Evolutionary conservation across 2,113 vertebrate species (phyloP).

Genomic region (Chaetodon trifascialis): DNA sequence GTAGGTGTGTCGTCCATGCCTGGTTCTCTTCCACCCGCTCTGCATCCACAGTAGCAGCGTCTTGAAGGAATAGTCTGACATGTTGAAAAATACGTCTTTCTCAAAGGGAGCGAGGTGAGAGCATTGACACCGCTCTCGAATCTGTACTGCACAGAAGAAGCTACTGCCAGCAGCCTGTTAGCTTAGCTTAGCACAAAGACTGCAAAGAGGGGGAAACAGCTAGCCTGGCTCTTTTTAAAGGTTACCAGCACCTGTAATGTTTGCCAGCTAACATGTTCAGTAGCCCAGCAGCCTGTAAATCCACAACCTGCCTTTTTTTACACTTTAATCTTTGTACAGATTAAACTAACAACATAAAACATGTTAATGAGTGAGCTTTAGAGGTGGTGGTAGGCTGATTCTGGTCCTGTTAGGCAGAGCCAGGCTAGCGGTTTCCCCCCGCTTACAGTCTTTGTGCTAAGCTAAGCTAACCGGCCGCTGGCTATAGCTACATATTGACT

Average conservation of each 20-base stretch:
- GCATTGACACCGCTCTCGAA: neutral
- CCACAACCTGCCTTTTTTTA: neutral
- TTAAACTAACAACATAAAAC: too few relatives aligned
- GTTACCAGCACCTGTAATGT: neutral
- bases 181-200: slow-evolving; percentile 3
- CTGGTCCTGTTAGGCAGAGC: neutral
- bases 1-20: neutral
- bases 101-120: neutral
- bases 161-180: neutral
- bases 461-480: neutral
- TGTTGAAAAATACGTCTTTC: neutral
- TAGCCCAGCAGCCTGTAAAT: neutral
- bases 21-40: neutral
- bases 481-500: neutral
- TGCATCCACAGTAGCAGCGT: neutral
- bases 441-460: too few relatives aligned
- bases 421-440: too few relatives aligned
- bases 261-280: neutral
- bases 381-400: neutral
- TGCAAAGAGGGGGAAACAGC: neutral
- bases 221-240: neutral
- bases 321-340: too few relatives aligned
- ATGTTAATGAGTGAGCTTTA: too few relatives aligned
- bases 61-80: neutral
- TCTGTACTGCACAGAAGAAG: neutral